Evolutionary conservation across 2,113 vertebrate species (phyloP).

Genomic region (Salvelinus fontinalis): DNA sequence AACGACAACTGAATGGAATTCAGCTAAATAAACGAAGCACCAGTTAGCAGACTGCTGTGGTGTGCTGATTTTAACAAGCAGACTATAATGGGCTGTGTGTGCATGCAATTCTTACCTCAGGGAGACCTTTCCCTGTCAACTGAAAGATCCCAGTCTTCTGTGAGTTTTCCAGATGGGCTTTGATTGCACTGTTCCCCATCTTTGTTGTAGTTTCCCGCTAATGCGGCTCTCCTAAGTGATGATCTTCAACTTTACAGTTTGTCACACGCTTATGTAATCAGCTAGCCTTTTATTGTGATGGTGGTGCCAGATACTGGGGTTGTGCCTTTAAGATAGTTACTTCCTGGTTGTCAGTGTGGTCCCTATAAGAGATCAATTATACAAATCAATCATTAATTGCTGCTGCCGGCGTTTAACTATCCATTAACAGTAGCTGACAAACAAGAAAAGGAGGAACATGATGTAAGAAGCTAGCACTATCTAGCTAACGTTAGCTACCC

Average conservation of each 20-base stretch:
- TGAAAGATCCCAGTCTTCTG: slow-evolving; percentile 98
- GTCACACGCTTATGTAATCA: neutral
- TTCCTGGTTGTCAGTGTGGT: neutral
- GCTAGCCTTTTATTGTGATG: neutral
- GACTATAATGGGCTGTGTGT: neutral
- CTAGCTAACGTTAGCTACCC: neutral
- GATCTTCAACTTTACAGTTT: neutral
- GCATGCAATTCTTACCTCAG: slow-evolving; percentile 77
- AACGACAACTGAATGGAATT: too few species aligned
- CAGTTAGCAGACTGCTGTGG: too few species aligned
- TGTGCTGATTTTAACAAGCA: too few species aligned
- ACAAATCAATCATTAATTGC: neutral
- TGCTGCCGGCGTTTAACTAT: too few species aligned
- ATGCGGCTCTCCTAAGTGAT: neutral
- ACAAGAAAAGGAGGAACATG: neutral
- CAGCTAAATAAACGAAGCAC: too few species aligned
- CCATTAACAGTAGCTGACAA: neutral
- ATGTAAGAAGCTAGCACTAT: neutral
- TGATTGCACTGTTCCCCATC: slow-evolving; percentile 96
- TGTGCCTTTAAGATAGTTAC: neutral
- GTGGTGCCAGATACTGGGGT: neutral
- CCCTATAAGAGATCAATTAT: neutral
- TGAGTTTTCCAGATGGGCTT: slow-evolving; percentile 95
- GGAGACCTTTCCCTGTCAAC: slow-evolving; percentile 87
- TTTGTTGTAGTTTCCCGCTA: slow-evolving; percentile 7